Evolutionary conservation across 2,797 vertebrate genomes (phyloP), one percentile per base, ranked within the genome.

Genomic region (Phaenicophaeus curvirostris): DNA sequence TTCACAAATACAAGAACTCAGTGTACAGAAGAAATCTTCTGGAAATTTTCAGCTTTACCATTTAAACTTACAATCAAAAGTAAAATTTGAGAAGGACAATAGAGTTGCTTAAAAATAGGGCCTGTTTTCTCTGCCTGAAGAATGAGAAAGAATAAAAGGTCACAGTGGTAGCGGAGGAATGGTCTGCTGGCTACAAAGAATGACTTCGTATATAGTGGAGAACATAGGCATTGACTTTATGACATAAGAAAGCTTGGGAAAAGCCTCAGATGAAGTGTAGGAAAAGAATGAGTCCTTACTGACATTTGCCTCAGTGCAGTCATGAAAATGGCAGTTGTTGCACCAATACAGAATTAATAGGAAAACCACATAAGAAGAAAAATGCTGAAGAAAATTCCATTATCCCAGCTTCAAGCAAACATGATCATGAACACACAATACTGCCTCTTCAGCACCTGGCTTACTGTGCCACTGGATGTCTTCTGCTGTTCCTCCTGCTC

Each of bases 401-500:
- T 35, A 24, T 13, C 24, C 9, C 33, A 65, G 8, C 15, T 83
- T 50, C 31, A 73, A 59, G 27, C 13, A 78, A 82, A 69, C 2
- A 53, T 1, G 13, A 5, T 50, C 16, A 28, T 7, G 25, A 90
- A 67, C 6, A 30, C 25, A 42, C 5, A 54, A 33, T 0, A 1
- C 14, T 42, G 30, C 18, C 28, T 58, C 53, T 69, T 37, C 51
- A 83, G 35, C 37, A 73, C 18, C 5, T 77, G 66, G 33, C 7
- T 78, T 59, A 44, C 19, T 3, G 3, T 42, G 33, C 10, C 15
- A n/a, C 21, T 51, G 24, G 23, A 68, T 30, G 19, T 17, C 25
- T 55, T 67, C 33, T 48, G 46, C 27, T 39, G 6, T 3, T 72
- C 8, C 28, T 87, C 6, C 24, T 27, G 27, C 54, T 48, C 33